Evolutionary conservation across 2,888 invertebrate genomes (phyloP).

Genomic region (Ormia ochracea): DNA sequence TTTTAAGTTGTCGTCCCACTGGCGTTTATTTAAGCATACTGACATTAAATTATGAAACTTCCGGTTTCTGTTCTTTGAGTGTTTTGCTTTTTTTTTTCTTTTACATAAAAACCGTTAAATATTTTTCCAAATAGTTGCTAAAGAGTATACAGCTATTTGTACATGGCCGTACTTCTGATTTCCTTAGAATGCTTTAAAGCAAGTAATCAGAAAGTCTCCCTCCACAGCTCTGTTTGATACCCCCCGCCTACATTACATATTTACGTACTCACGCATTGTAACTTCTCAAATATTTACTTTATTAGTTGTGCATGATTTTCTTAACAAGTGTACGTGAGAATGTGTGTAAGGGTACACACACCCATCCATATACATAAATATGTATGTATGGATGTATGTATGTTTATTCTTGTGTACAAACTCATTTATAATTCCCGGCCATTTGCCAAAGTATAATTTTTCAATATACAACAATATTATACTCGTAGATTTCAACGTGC

Average conservation of each 20-base stretch:
- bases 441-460: conserved; percentile 60
- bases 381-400: too few species aligned
- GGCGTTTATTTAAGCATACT: background rate
- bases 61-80: conserved; percentile 21
- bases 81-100: too few species aligned
- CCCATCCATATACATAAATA: too few species aligned
- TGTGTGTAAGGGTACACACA: too few species aligned
- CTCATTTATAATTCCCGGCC: conserved; percentile 60
- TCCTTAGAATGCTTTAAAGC: conserved; percentile 30
- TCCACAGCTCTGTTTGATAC: background rate
- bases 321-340: conserved; percentile 20
- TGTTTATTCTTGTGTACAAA: conserved; percentile 31
- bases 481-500: conserved; percentile 52
- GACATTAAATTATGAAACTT: conserved; percentile 1
- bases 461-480: conserved; percentile 54
- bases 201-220: background rate
- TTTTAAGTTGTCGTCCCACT: background rate
- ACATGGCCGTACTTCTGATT: background rate
- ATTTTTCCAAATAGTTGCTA: background rate
- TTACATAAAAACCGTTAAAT: conserved; percentile 27
- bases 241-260: background rate
- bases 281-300: conserved; percentile 47
- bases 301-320: conserved; percentile 37
- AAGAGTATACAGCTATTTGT: background rate
- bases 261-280: background rate